A percentile compares a stretch with the other conserved stretches of the same genome.
Conservation (phyloP, 2,888 invertebrate species). For the Isoperla grammatica region DNA sequence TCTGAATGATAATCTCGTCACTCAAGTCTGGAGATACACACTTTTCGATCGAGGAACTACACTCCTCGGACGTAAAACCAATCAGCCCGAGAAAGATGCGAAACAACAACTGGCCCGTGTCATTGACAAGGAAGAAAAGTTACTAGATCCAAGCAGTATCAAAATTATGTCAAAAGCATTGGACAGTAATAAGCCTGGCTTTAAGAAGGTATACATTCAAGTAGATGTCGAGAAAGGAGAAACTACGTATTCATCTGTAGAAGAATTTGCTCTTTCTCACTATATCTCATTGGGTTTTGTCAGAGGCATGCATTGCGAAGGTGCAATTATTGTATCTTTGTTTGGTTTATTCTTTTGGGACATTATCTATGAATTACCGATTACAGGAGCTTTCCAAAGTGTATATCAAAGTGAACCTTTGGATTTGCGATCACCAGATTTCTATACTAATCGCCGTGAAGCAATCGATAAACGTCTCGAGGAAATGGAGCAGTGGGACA, state of each 20-base stretch:
- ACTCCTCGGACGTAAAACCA: constrained; percentile 41
- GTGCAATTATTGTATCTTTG: constrained; percentile 55
- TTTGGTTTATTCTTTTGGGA: constrained; percentile 74
- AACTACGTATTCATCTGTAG: constrained; percentile 48
- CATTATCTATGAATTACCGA: constrained; percentile 55
- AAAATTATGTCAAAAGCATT: constrained; percentile 30
- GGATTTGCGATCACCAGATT: constrained; percentile 61
- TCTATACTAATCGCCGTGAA: constrained; percentile 58
- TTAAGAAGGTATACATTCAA: constrained; percentile 39
- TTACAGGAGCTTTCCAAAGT: constrained; percentile 60
- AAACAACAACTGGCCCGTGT: constrained; percentile 35
- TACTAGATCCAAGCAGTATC: constrained; percentile 41
- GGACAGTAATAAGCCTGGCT: constrained; percentile 36
- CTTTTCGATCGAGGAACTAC: constrained; percentile 43
- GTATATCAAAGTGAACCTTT: constrained; percentile 63
- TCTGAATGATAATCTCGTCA: constrained; percentile 37
- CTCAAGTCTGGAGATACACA: constrained; percentile 34
- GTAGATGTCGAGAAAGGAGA: constrained; percentile 39
- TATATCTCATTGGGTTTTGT: constrained; percentile 48
- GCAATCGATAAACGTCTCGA: constrained; percentile 51
- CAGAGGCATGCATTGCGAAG: constrained; percentile 68
- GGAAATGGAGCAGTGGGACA: constrained; percentile 39
- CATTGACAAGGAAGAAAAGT: constrained; percentile 35
- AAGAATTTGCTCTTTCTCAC: constrained; percentile 50
- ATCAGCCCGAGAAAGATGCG: constrained; percentile 36